phyloP scores from a whole-genome alignment of 2,797 vertebrate species.

The Darevskia mixta region DNA sequence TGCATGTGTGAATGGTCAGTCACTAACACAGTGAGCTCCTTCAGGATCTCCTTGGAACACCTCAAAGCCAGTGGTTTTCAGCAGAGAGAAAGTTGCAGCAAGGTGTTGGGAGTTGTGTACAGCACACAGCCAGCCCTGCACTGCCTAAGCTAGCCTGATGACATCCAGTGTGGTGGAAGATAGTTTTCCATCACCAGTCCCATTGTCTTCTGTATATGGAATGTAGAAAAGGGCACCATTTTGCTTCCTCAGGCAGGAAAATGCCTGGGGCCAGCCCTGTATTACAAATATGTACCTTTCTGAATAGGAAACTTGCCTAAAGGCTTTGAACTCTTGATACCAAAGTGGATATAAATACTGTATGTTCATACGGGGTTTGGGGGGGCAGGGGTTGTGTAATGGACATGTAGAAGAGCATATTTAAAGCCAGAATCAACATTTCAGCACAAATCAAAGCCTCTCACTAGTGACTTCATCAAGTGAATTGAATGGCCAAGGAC shows the following conservation, averaged over 20 bases:
- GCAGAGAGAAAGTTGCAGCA: too few species aligned
- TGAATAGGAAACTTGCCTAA: not conserved
- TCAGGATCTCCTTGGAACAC: not conserved
- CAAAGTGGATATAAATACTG: not conserved
- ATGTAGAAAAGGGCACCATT: too few species aligned
- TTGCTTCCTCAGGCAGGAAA: too few species aligned
- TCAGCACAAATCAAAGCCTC: not conserved
- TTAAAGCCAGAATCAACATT: constrained; percentile 1
- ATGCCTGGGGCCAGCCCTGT: too few species aligned
- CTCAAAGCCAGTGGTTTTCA: not conserved
- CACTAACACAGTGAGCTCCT: not conserved
- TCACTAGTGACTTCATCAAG: constrained; percentile 15
- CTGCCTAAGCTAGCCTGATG: too few species aligned
- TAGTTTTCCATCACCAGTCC: too few species aligned
- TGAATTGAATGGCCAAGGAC: not conserved
- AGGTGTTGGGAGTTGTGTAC: too few species aligned
- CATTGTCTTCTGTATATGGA: too few species aligned
- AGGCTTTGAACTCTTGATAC: not conserved
- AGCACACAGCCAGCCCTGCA: too few species aligned
- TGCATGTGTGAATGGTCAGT: not conserved
- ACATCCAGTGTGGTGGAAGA: too few species aligned
- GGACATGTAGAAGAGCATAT: not conserved
- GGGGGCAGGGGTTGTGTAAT: not conserved
- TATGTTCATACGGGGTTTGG: not conserved
- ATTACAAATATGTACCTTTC: not conserved